These are phyloP conservation scores for Phenacoccus solenopsis DNA, from an alignment of 1,140 invertebrate species.

Conservation along the genomic window DNA sequence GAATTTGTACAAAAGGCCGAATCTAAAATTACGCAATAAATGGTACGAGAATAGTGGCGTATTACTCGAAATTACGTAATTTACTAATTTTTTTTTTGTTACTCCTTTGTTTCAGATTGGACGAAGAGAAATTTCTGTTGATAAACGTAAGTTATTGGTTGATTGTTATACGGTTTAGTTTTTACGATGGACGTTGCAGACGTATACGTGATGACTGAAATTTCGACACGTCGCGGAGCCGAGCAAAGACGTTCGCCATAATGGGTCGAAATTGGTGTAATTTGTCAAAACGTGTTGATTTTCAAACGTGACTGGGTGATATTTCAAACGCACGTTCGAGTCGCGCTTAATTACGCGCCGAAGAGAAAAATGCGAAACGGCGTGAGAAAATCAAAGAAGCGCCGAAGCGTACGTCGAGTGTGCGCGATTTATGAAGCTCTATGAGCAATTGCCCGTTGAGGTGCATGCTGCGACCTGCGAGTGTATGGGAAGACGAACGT, in stretches of 20 bases:
- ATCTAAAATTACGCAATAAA: neutral
- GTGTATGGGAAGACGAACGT: no score
- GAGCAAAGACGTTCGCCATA: neutral
- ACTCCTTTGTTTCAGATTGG: constrained; percentile 53
- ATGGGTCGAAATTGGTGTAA: neutral
- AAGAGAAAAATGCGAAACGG: neutral
- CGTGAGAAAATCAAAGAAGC: neutral
- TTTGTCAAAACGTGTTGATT: neutral
- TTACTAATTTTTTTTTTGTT: neutral
- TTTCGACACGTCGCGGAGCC: neutral
- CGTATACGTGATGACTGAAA: constrained; percentile 7
- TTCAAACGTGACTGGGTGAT: neutral
- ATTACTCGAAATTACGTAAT: neutral
- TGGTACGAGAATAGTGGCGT: neutral
- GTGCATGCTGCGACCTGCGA: neutral
- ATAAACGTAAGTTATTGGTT: constrained; percentile 67
- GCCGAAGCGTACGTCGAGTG: neutral
- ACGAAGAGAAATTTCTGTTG: constrained; percentile 62
- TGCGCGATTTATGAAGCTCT: no score
- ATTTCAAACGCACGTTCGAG: neutral
- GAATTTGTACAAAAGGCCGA: neutral
- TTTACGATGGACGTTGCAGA: neutral
- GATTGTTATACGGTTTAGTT: neutral
- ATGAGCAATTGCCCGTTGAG: no score
- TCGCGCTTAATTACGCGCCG: neutral